Evolutionary conservation across 2,888 invertebrate species (phyloP), one percentile per base, ranked within the genome.

Genomic region (Dryadula phaetusa): DNA sequence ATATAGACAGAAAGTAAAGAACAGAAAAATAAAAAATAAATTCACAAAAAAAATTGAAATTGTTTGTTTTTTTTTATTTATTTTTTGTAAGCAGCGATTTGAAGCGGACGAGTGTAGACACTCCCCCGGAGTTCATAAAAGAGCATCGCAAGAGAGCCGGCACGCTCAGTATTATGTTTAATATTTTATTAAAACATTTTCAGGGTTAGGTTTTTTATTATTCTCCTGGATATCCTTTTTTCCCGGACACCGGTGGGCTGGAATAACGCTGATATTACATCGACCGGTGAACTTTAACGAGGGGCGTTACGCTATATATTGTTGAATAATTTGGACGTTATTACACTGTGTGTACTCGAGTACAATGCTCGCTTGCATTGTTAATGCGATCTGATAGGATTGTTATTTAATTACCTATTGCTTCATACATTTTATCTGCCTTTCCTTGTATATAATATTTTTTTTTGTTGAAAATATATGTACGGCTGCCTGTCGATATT

Each of bases 161-260:
- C 32, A 32, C 56, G 70, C 34, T 32, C 40, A 58, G 71, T 67
- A 53, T 64, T 61, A 69, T 20, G 40, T 65, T 74, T 67, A 72
- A 76, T 76, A 76, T 76, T 75, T 75, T 78, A 81, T 81, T 79
- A 79, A 80, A 77, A 76, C 74, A 76, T 76, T 79, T 77, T 67
- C 75, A 73, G 72, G 72, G 74, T 75, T 74, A 70, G 73, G 60
- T 77, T 76, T 77, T 78, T 75, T 74, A 72, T 78, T 75, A 52
- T 54, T 53, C 53, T 64, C 61, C 63, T 70, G 46, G 66, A 62
- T 62, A 64, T 63, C 61, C 66, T 40, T 66, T 64, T 63, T 66
- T 54, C 32, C 47, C 62, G 52, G 66, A 49, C 54, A 61, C 40
- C 66, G 47, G 56, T 49, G 49, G 64, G 49, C 37, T 47, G 49